phyloP scores from a whole-genome alignment of 2,113 vertebrate species.

The Salvator merianae region DNA sequence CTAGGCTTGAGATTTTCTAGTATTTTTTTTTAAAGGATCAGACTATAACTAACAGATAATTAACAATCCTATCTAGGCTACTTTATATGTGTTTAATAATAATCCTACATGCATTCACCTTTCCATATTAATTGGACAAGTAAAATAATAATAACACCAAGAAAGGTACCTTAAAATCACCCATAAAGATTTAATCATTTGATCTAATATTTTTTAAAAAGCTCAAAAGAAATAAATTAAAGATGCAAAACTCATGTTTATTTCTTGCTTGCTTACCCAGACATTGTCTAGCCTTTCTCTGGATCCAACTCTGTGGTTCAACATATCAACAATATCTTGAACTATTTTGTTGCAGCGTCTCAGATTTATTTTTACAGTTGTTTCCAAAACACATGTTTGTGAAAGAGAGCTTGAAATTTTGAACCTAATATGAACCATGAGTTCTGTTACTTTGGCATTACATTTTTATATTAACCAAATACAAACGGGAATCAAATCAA shows the following conservation, averaged over 20 bases:
- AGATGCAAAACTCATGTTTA: neutral
- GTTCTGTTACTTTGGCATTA: neutral
- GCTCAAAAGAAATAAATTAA: too few species aligned
- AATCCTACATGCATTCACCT: too few species aligned
- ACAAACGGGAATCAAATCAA: neutral
- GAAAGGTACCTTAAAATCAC: too few species aligned
- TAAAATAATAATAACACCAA: too few species aligned
- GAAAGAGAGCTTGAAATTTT: constrained; percentile 12
- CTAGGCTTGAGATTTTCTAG: too few species aligned
- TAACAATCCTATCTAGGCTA: too few species aligned
- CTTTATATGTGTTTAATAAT: too few species aligned
- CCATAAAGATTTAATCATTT: too few species aligned
- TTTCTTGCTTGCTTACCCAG: neutral
- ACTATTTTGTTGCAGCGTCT: neutral
- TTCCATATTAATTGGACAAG: too few species aligned
- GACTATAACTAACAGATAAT: too few species aligned
- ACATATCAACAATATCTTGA: neutral
- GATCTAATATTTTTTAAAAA: too few species aligned
- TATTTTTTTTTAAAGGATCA: too few species aligned
- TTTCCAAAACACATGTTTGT: neutral
- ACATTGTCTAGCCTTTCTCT: neutral
- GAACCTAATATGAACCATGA: constrained; percentile 1
- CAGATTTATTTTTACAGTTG: neutral
- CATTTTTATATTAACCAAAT: neutral
- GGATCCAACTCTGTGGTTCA: neutral